phyloP scores from a whole-genome alignment of 2,888 invertebrate species.

The Neocrepidodera transversa region DNA sequence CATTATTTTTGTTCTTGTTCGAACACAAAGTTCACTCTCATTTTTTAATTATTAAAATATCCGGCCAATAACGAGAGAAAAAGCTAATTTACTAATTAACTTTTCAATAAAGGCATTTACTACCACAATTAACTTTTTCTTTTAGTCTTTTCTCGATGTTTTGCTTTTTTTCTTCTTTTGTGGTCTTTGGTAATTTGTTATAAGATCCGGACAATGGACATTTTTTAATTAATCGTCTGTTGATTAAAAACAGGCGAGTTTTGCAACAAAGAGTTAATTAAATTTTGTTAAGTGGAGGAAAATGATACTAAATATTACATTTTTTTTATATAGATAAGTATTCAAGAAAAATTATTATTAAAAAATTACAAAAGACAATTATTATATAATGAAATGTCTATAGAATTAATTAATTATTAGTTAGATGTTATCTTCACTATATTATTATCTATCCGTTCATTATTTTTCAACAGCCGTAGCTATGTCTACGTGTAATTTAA shows the following conservation, averaged over 20 bases:
- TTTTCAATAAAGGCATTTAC: conserved; percentile 40
- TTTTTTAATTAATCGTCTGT: background rate
- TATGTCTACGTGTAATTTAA: background rate
- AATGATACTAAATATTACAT: too few species aligned
- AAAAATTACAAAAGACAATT: background rate
- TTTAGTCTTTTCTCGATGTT: conserved; percentile 14
- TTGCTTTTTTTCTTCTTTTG: conserved; percentile 8
- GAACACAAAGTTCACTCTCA: conserved; percentile 17
- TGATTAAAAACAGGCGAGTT: background rate
- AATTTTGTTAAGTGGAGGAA: background rate
- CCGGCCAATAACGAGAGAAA: conserved; percentile 40
- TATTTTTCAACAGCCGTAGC: background rate
- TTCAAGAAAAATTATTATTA: too few species aligned
- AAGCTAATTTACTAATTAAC: conserved; percentile 43
- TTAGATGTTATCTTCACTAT: background rate
- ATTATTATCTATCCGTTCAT: conserved; percentile 3
- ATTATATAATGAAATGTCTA: background rate
- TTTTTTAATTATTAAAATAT: conserved; percentile 45
- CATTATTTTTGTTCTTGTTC: conserved; percentile 35
- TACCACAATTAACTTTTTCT: conserved; percentile 37
- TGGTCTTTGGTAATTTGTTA: conserved; percentile 2
- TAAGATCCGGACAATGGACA: conserved; percentile 6
- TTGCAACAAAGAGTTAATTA: background rate
- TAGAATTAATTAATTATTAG: background rate
- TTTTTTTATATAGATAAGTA: too few species aligned